Percentiles rank a stretch among this genome's conserved stretches.
Conservation (phyloP, 2,113 vertebrate genomes). For the Strigops habroptila region DNA sequence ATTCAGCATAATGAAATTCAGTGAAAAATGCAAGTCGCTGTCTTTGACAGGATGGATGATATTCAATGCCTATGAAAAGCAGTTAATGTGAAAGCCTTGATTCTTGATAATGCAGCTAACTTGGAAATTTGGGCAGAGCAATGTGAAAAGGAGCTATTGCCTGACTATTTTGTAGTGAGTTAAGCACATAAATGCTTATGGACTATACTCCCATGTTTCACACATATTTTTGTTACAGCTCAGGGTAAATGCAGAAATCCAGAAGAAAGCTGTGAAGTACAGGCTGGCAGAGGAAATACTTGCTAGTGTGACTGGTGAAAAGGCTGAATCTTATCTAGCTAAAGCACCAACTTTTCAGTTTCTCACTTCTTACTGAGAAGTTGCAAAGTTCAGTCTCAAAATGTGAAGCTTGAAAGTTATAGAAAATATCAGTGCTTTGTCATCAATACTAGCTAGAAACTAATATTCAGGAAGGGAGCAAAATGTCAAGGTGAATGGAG, state of each 20-base stretch:
- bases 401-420: neutral
- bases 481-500: neutral
- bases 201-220: neutral
- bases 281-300: neutral
- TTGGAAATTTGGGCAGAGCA: neutral
- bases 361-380: neutral
- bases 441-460: neutral
- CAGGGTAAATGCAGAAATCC: neutral
- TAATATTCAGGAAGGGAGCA: neutral
- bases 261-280: neutral
- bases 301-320: neutral
- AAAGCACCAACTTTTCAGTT: neutral
- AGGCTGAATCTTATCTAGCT: neutral
- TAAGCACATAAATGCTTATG: neutral
- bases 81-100: neutral
- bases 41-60: neutral
- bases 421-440: neutral
- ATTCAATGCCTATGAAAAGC: neutral
- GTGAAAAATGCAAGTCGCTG: neutral
- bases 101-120: neutral
- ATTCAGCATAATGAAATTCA: slow-evolving; percentile 4
- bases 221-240: neutral
- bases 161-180: neutral
- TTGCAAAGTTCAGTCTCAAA: neutral
- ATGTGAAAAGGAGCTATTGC: neutral